Conservation (phyloP, 2,113 vertebrate genomes). For the Condylura cristata region DNA sequence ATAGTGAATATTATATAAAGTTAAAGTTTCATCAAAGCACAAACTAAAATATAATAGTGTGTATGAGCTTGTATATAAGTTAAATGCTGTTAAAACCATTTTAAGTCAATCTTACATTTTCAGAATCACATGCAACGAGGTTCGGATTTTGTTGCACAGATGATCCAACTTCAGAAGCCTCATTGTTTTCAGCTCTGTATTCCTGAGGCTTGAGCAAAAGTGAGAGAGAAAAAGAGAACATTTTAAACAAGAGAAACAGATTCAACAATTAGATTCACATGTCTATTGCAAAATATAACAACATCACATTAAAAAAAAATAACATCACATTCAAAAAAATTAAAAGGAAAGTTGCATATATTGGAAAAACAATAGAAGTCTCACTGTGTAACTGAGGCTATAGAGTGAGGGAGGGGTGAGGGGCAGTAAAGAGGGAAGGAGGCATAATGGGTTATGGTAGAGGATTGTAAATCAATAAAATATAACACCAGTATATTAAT, state of each 20-base stretch:
- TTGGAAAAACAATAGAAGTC: too few relatives aligned
- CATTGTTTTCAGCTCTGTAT: conserved; percentile 71
- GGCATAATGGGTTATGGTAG: too few relatives aligned
- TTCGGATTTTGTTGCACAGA: conserved; percentile 79
- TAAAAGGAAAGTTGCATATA: neutral
- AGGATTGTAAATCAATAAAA: too few relatives aligned
- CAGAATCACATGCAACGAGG: conserved; percentile 78
- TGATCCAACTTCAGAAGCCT: conserved; percentile 55
- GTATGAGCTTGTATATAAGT: neutral
- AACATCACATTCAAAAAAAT: neutral
- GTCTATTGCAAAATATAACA: neutral
- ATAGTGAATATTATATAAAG: neutral
- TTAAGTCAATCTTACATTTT: conserved; percentile 83
- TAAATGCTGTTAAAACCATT: neutral
- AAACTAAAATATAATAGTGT: neutral
- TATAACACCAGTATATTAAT: neutral
- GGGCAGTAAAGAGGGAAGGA: too few relatives aligned
- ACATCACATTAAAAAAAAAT: neutral
- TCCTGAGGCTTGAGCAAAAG: conserved; percentile 46
- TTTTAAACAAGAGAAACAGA: neutral
- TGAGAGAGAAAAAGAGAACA: neutral
- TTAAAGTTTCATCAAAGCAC: neutral
- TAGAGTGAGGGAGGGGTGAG: too few relatives aligned
- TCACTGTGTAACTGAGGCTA: too few relatives aligned
- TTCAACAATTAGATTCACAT: neutral